Conservation (phyloP, 2,113 vertebrate species). For the Accipiter virgatus region DNA sequence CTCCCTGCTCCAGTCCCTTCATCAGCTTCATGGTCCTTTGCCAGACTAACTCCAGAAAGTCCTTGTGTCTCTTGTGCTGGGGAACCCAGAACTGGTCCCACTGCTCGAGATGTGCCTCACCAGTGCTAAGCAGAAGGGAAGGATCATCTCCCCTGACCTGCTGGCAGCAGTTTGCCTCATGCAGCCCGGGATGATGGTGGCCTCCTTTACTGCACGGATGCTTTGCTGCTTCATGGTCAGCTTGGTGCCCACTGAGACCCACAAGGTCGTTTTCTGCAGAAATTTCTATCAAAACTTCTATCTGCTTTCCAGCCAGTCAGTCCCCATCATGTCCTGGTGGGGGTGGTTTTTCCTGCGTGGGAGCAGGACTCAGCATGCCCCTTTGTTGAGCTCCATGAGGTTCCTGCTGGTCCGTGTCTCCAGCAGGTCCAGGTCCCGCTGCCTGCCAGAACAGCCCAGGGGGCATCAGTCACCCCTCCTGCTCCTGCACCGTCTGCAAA, state of each 20-base stretch:
- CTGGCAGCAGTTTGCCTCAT: background rate
- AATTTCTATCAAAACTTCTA: too few species aligned
- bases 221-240: background rate
- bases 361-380: background rate
- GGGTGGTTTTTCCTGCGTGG: too few species aligned
- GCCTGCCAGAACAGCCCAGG: too few species aligned
- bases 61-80: background rate
- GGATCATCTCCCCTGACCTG: too few species aligned
- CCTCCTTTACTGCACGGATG: background rate
- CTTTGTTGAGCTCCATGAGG: background rate
- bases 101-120: background rate
- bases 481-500: too few species aligned
- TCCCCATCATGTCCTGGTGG: too few species aligned
- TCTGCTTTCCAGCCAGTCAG: background rate
- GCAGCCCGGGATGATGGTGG: background rate
- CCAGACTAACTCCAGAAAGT: background rate
- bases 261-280: background rate
- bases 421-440: background rate
- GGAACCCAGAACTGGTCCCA: background rate
- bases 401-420: background rate
- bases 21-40: background rate
- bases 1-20: background rate
- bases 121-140: background rate
- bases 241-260: background rate
- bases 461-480: background rate